Conservation (phyloP, 1,140 invertebrate genomes). For the Pantala flavescens region DNA sequence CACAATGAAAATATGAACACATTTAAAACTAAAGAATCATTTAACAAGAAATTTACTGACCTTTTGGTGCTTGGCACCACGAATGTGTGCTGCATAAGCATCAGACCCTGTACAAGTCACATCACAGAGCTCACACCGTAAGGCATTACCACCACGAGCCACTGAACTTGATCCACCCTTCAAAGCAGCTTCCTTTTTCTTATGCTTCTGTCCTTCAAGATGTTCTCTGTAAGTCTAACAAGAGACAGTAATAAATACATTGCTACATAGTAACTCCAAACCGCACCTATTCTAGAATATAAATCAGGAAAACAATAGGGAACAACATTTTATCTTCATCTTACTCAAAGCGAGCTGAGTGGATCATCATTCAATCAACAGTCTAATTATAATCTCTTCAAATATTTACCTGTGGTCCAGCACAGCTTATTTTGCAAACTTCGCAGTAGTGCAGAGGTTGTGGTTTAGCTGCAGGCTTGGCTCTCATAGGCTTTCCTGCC, state of each 20-base stretch:
- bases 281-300: too few species aligned
- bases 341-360: constrained; percentile 14
- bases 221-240: constrained; percentile 88
- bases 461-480: constrained; percentile 74
- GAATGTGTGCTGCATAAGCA: constrained; percentile 94
- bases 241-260: constrained; percentile 21
- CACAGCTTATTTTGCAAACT: constrained; percentile 96
- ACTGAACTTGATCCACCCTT: constrained; percentile 55
- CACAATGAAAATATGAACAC: too few species aligned
- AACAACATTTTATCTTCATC: background rate
- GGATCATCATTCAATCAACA: background rate
- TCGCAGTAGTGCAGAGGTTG: constrained; percentile 91
- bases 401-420: constrained; percentile 65
- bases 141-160: constrained; percentile 52
- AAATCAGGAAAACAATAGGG: background rate
- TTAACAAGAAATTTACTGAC: constrained; percentile 30
- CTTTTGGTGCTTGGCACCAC: constrained; percentile 96
- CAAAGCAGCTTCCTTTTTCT: constrained; percentile 89
- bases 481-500: constrained; percentile 45
- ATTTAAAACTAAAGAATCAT: too few species aligned
- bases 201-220: constrained; percentile 95
- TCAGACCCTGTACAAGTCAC: constrained; percentile 96
- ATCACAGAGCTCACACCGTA: constrained; percentile 87
- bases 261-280: background rate
- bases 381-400: background rate